Evolutionary conservation across 1,140 invertebrate genomes (phyloP), one percentile per base, ranked within the genome.

Genomic region (Thaumetopoea pityocampa): DNA sequence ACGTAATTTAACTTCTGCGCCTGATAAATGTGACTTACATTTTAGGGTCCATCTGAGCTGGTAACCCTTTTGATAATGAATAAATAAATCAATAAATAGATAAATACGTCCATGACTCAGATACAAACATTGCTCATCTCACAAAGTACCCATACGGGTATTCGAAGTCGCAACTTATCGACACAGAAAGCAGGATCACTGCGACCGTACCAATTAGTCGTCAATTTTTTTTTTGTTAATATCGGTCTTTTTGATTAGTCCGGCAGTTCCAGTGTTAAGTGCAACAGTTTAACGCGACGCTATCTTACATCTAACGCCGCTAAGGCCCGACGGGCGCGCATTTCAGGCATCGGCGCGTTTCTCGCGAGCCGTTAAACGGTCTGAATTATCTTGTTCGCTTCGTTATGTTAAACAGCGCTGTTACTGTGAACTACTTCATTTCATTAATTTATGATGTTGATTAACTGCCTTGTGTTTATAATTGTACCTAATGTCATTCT

Each of bases 331-430:
- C 46, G 9, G 40, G 32, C 35, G 36, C 33, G 23, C 48, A 53
- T 64, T 58, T 67, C 49, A 65, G 48, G 56, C 63, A 50, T 26
- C 43, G 37, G 49, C 55, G 60, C 63, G 48, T 50, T 65, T 62
- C 53, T 46, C 49, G 43, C 44, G 22, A 38, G 48, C 55, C 28
- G 50, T 57, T 70, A 68, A 73, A 60, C 63, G 60, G 50, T 52
- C 49, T 49, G 59, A 68, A 67, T 70, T 62, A 67, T 67, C 50
- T 55, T 43, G 30, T 36, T 49, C 48, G 51, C 47, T 62, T 56
- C 54, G 38, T 62, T 62, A 52, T 50, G 53, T 58, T 51, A 37
- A 60, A 67, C 56, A 57, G 38, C 51, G 44, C 28, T 26, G 26
- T 50, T 52, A 44, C 24, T 43, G 37, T 44, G 28, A 43, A 45